A percentile compares a stretch with the other conserved stretches of the same genome.
These are phyloP conservation scores for Aporophyla lueneburgensis DNA, from an alignment of 2,888 invertebrate genomes.

Conservation along the genomic window DNA sequence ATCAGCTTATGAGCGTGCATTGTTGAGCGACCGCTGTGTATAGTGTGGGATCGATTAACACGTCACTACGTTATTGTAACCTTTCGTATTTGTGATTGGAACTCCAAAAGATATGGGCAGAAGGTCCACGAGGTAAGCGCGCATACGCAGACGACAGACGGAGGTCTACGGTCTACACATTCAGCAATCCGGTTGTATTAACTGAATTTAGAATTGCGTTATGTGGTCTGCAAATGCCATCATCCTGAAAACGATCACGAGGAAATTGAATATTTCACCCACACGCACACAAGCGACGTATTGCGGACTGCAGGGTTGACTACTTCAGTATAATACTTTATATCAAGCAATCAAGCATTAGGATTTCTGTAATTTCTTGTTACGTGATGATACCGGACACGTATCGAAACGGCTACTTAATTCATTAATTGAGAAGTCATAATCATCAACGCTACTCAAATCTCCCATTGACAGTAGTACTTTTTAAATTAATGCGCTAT, in stretches of 20 bases:
- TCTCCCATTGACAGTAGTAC: constrained; percentile 20
- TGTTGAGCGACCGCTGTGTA: constrained; percentile 55
- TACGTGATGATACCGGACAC: constrained; percentile 1
- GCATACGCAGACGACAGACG: not conserved
- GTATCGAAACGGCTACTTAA: constrained; percentile 23
- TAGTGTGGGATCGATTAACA: constrained; percentile 59
- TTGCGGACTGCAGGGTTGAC: not conserved
- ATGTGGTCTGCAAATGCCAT: not conserved
- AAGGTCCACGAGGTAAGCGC: constrained; percentile 33
- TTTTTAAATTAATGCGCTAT: constrained; percentile 27
- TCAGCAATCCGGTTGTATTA: not conserved
- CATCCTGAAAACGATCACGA: not conserved
- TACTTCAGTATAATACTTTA: not conserved
- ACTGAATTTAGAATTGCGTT: not conserved
- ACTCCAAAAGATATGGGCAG: constrained; percentile 12
- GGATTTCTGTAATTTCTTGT: constrained; percentile 14
- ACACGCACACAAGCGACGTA: not conserved
- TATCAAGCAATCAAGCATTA: not conserved
- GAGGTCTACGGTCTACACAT: not conserved
- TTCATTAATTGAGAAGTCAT: constrained; percentile 32
- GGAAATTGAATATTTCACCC: not conserved
- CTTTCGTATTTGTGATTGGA: constrained; percentile 39
- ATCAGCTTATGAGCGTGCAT: constrained; percentile 40
- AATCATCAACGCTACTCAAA: constrained; percentile 30
- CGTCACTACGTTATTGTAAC: constrained; percentile 56